These are phyloP conservation scores for Vulpes vulpes DNA, from an alignment of 2,113 vertebrate genomes.

Conservation along the genomic window DNA sequence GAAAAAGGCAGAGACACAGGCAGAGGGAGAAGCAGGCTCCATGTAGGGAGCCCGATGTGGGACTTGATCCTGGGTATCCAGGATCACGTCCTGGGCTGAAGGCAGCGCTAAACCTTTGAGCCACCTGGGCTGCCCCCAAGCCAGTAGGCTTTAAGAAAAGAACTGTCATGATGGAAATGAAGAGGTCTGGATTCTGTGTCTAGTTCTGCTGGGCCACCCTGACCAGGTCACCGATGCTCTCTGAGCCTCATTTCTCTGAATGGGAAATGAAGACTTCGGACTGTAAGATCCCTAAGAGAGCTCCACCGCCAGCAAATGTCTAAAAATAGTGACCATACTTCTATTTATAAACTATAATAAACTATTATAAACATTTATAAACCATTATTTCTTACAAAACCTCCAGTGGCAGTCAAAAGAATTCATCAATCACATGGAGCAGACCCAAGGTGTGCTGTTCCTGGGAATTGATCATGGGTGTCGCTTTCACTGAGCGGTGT, in stretches of 20 bases:
- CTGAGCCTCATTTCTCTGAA: slow-evolving; percentile 5
- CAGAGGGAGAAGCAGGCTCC: too few relatives aligned
- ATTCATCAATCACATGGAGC: background rate
- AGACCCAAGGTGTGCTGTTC: background rate
- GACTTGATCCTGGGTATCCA: too few relatives aligned
- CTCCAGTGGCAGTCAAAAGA: background rate
- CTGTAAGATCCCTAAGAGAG: background rate
- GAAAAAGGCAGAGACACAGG: too few relatives aligned
- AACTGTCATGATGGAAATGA: background rate
- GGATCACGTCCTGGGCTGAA: too few relatives aligned
- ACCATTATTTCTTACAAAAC: slow-evolving; percentile 23
- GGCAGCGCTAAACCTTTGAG: too few relatives aligned
- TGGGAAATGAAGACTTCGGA: background rate
- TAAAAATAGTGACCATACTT: background rate
- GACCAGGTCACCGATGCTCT: background rate
- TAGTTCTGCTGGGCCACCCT: background rate
- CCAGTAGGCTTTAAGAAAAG: background rate
- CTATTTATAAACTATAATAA: background rate
- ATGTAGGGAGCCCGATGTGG: too few relatives aligned
- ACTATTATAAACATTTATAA: background rate
- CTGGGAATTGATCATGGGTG: background rate
- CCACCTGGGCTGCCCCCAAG: background rate
- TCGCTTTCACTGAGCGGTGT: rapidly evolving
- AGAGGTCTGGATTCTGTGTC: background rate
- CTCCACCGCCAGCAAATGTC: background rate